phyloP scores from a whole-genome alignment of 2,113 vertebrate species.

The Egretta garzetta region DNA sequence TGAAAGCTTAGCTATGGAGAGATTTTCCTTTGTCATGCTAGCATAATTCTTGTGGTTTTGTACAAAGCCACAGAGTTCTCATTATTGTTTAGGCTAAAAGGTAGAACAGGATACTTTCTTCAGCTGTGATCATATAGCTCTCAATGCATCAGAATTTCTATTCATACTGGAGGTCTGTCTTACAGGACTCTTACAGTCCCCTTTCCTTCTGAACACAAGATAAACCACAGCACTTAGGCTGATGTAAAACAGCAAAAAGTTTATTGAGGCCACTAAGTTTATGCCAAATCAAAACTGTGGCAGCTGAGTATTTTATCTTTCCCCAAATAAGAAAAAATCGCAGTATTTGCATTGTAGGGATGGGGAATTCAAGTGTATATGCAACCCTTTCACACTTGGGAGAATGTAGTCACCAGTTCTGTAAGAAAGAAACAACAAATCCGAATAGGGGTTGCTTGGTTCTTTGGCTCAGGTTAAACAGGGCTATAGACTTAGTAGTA shows the following conservation, averaged over 20 bases:
- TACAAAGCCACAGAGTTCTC: neutral
- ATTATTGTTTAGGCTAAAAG: neutral
- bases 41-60: neutral
- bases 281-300: neutral
- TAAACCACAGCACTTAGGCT: neutral
- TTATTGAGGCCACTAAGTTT: neutral
- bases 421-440: neutral
- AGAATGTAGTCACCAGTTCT: neutral
- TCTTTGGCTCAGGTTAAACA: neutral
- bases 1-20: neutral
- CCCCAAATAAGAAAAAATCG: neutral
- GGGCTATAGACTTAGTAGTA: neutral
- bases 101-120: neutral
- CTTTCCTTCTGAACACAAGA: neutral
- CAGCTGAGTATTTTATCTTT: neutral
- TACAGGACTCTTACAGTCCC: neutral
- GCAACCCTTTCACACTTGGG: neutral
- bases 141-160: neutral
- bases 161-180: neutral
- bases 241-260: neutral
- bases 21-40: neutral
- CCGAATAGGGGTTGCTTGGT: accelerated
- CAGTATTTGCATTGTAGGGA: neutral
- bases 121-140: neutral
- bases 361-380: neutral